These are phyloP conservation scores for Lepus timidus DNA, from an alignment of 2,113 vertebrate species.

Conservation along the genomic window DNA sequence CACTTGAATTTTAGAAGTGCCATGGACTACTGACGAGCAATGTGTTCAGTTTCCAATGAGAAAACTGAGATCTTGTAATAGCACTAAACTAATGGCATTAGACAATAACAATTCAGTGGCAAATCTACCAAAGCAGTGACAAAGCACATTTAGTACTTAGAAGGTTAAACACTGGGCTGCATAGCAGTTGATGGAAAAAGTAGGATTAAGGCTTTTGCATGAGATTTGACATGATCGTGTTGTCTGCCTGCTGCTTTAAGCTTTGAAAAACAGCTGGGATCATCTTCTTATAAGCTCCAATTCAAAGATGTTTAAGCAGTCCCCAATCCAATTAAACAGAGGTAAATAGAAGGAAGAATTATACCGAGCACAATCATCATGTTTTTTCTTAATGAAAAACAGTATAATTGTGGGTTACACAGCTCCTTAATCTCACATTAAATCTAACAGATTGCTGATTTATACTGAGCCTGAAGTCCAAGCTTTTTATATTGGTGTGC, in stretches of 20 bases:
- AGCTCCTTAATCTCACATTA: slow-evolving; percentile 88
- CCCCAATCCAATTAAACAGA: slow-evolving; percentile 89
- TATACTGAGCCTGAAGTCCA: slow-evolving; percentile 76
- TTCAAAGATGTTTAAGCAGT: slow-evolving; percentile 86
- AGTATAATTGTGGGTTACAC: slow-evolving; percentile 85
- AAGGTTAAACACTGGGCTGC: slow-evolving; percentile 83
- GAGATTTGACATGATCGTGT: slow-evolving; percentile 85
- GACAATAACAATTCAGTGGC: slow-evolving; percentile 67
- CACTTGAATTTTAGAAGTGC: neutral
- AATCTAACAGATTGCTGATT: slow-evolving; percentile 86
- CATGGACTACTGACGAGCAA: neutral
- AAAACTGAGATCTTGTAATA: slow-evolving; percentile 44
- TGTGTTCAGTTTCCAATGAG: slow-evolving; percentile 9
- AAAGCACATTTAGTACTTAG: slow-evolving; percentile 83
- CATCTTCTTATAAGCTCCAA: slow-evolving; percentile 86
- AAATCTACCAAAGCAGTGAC: slow-evolving; percentile 72
- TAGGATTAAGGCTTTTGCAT: slow-evolving; percentile 87
- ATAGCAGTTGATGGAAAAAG: slow-evolving; percentile 82
- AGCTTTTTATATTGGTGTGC: slow-evolving; percentile 76
- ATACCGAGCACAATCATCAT: slow-evolving; percentile 82
- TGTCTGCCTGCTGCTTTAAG: slow-evolving; percentile 87
- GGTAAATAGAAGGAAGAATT: slow-evolving; percentile 85
- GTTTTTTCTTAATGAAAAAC: slow-evolving; percentile 87
- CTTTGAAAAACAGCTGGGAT: slow-evolving; percentile 87
- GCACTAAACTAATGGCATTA: slow-evolving; percentile 69